Evolutionary conservation across 1,140 invertebrate genomes (phyloP).

Genomic region (Mesaphorura yosii): DNA sequence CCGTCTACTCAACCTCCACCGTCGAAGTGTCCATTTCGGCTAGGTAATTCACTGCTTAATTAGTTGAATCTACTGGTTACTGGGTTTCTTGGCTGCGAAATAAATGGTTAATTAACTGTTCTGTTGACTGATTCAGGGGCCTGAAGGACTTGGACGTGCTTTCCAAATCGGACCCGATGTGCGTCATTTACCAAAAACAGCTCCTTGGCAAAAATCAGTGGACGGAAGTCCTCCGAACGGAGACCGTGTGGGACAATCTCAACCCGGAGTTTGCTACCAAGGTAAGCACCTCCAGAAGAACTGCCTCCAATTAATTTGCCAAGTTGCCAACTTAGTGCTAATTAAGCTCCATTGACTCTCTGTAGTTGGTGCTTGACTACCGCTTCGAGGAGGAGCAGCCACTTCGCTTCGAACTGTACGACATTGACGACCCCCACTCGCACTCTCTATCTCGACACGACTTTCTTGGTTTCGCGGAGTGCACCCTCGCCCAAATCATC

Average conservation of each 20-base stretch:
- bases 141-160: conserved; percentile 47
- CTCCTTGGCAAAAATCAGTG: conserved; percentile 38
- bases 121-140: too few relatives aligned
- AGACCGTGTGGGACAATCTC: conserved; percentile 46
- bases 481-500: conserved; percentile 44
- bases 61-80: too few relatives aligned
- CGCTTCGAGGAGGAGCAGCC: conserved; percentile 43
- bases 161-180: conserved; percentile 53
- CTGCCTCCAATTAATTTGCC: background rate
- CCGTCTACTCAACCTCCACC: conserved; percentile 31
- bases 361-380: conserved; percentile 33
- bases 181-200: conserved; percentile 44
- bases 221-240: conserved; percentile 48
- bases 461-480: conserved; percentile 44
- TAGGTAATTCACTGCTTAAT: conserved; percentile 34
- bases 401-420: conserved; percentile 44
- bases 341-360: background rate
- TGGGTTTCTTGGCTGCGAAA: too few relatives aligned
- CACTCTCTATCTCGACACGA: conserved; percentile 43
- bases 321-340: background rate
- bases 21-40: conserved; percentile 37
- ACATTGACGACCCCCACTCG: conserved; percentile 43
- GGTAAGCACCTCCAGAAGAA: conserved; percentile 20
- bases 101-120: too few relatives aligned
- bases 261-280: conserved; percentile 49